Evolutionary conservation across 1,140 invertebrate species (phyloP), one percentile per base, ranked within the genome.

Genomic region (Saccostrea glomerata): DNA sequence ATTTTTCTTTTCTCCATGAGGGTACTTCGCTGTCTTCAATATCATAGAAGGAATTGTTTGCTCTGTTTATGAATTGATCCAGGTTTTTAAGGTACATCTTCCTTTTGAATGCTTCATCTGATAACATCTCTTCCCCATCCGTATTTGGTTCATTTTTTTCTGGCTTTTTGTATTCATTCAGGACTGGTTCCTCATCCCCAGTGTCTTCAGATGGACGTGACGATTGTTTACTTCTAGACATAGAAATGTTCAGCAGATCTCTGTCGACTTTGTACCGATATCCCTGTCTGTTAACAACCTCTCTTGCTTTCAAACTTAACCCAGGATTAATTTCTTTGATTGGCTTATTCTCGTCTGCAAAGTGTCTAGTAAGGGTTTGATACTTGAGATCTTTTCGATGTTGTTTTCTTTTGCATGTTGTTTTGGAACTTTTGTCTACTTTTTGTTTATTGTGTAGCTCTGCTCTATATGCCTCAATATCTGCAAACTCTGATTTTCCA

Each of bases 301-400:
- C 70, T 17, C 70, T 25, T 11, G 70, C 70, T 77, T 77, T 77
- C 70, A 77, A 30, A 30, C 70, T 77, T 36, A 77, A 77, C 30
- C 70, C 70, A 77, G 70, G 70, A 77, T 77, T 77, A 4, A 77
- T 77, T 36, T 77, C 70, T 77, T 77, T 77, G 30, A 77, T 77
- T 36, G 70, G 70, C 25, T 77, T 77, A 25, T 30, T 77, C 25
- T 77, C 70, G 15, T 77, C 70, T 30, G 23, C 30, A 77, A 77
- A 77, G 9, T 77, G 70, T 36, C 25, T 77, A 13, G 70, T 36
- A 30, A 36, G 25, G 3, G 70, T 77, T 0, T 77, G 25, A 12
- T 77, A 77, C 25, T 77, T 77, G 13, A 77, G 0, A 25, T 77
- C 70, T 25, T 77, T 77, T 77, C 70, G 25, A 0, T 17, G 23